A percentile compares a stretch with the other conserved stretches of the same genome.
These are phyloP conservation scores for Tribolium madens DNA, from an alignment of 1,140 invertebrate species.

Conservation along the genomic window DNA sequence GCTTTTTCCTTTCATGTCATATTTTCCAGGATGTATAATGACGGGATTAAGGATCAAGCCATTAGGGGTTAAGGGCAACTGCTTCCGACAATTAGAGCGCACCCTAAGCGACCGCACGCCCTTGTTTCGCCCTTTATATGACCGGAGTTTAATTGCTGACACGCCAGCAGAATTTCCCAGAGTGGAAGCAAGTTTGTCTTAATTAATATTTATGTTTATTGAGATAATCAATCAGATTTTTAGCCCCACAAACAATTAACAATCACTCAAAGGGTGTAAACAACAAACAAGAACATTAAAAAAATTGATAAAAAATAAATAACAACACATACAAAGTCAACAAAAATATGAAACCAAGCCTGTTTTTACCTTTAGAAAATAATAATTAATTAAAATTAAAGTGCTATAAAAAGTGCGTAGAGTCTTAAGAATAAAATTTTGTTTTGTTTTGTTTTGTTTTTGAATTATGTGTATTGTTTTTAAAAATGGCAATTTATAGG, in stretches of 20 bases:
- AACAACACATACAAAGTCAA: too few species aligned
- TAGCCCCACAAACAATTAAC: not conserved
- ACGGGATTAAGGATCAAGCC: conserved; percentile 57
- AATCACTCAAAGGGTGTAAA: not conserved
- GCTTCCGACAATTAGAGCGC: conserved; percentile 51
- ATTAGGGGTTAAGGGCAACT: conserved; percentile 53
- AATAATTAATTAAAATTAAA: too few species aligned
- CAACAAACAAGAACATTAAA: too few species aligned
- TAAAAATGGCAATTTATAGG: too few species aligned
- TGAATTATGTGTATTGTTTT: too few species aligned
- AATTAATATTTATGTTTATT: not conserved
- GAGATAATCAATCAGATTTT: not conserved
- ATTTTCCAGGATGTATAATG: conserved; percentile 50
- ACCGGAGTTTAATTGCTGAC: conserved; percentile 53
- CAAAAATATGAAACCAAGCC: too few species aligned
- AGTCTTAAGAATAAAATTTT: too few species aligned
- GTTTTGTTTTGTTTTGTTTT: too few species aligned
- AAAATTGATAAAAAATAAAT: too few species aligned
- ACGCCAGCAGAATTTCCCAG: conserved; percentile 33
- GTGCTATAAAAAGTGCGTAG: too few species aligned
- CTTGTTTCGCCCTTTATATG: conserved; percentile 50
- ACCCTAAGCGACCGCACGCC: conserved; percentile 47
- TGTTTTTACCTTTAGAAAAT: too few species aligned
- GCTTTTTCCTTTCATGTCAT: conserved; percentile 53
- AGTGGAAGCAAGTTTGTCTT: not conserved